Evolutionary conservation across 1,140 invertebrate genomes (phyloP), one percentile per base, ranked within the genome.

Genomic region (Philotrypesis tridentata): DNA sequence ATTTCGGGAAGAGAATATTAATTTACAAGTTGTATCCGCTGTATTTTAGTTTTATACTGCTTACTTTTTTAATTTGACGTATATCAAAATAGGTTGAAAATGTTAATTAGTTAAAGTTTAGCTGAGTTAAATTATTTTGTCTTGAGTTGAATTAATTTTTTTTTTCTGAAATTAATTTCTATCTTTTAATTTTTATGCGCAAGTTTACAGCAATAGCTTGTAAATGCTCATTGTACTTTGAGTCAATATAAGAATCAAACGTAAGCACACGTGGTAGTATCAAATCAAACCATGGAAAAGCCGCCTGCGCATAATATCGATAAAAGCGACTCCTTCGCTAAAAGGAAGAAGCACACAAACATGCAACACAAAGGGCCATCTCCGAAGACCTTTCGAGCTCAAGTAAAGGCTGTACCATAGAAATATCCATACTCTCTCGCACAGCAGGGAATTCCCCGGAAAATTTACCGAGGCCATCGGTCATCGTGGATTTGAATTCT

Each of bases 401-500:
- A 3, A 48, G 43, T 14, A 17, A 48, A 48, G 12, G 43, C 43
- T 48, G 17, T 48, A 48, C 12, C 43, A 6, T n/a, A 14, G 48
- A 55, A 55, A 55, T 55, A 55, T 55, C 48, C 48, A 55, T 55
- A 55, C 48, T n/a, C 48, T 17, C 0, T 14, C 0, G 21, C 48
- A n/a, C 48, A 55, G 48, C 21, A 55, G 48, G 48, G 48, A 55
- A 55, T 55, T 55, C 6, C 5, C 48, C 48, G 25, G 17, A 73
- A 78, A 78, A 78, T 78, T 78, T 78, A 78, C 67, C 63, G 71
- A 48, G 70, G 68, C 70, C 78, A 83, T 83, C 60, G 78, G 76
- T 83, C 82, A 74, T 70, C 61, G 71, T 27, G 82, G 82, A 83
- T 83, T 83, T 83, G 82, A 83, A 83, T 83, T 79, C 48, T 79